Conservation (phyloP, 2,113 vertebrate species). For the Tragelaphus imberbis region DNA sequence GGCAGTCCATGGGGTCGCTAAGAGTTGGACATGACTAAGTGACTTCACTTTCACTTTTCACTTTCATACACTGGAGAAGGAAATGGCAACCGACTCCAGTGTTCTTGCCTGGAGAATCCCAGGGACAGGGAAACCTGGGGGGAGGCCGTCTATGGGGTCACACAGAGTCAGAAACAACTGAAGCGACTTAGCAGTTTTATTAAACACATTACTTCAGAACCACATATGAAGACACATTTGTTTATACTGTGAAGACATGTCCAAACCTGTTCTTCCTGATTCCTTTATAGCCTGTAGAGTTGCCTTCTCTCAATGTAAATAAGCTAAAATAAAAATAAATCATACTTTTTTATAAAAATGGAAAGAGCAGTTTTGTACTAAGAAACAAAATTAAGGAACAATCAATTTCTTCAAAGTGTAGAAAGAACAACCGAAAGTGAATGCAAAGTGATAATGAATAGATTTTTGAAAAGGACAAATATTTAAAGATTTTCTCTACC, state of each 20-base stretch:
- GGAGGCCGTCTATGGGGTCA: no score
- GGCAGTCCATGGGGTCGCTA: no score
- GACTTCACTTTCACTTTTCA: no score
- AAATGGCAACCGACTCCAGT: no score
- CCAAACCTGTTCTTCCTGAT: slow-evolving; percentile 29
- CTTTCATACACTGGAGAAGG: no score
- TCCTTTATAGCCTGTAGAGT: slow-evolving; percentile 28
- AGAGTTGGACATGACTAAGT: no score
- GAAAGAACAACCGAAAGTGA: slow-evolving; percentile 4
- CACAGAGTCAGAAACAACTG: no score
- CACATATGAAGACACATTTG: slow-evolving; percentile 31
- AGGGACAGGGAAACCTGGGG: no score
- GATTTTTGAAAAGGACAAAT: background rate
- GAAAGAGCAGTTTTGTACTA: slow-evolving; percentile 21
- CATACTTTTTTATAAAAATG: background rate
- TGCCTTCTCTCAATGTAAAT: background rate
- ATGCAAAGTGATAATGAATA: background rate
- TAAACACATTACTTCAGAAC: slow-evolving; percentile 44
- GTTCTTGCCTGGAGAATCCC: no score
- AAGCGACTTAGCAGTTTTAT: background rate
- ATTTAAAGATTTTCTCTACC: background rate
- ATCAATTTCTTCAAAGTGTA: slow-evolving; percentile 19
- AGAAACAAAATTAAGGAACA: background rate
- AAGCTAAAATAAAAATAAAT: background rate
- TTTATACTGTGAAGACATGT: slow-evolving; percentile 14